Evolutionary conservation across 2,113 vertebrate species (phyloP), one percentile per base, ranked within the genome.

Genomic region (Ifrita kowaldi): DNA sequence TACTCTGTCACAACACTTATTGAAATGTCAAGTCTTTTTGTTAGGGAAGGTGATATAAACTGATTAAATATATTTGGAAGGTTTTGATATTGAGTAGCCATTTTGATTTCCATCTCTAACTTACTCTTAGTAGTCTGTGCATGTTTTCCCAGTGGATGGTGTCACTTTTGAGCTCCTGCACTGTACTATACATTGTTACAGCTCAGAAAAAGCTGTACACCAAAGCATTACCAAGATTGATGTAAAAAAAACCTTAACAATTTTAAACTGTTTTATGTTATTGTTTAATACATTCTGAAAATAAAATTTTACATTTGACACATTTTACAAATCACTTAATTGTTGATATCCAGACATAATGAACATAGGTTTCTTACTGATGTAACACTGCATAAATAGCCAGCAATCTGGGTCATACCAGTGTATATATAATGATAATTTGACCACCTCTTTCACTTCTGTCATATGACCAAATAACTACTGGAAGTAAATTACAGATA

Each of bases 11-110:
- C 60, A 93, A n/a, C 30, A 39, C 11, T 42, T 64, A 93, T 23
- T 92, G 84, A 90, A 96, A 80, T 88, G 47, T 49, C 65, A 88
- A 53, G 28, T 57, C 20, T 84, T 95, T 95, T 87, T 77, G 42
- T 37, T 60, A 87, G 73, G 6, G n/a, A 35, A 89, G 35, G 71
- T 62, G 42, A 78, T 80, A 39, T 28, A 71, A 94, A 42, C 32
- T 26, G 70, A 71, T 92, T 78, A 93, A 82, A 82, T 92, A 41
- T 64, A 78, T 82, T 74, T 70, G 41, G 52, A 65, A 67, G 5
- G 4, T 90, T 92, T 83, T 67, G 16, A 46, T 64, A 86, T 27
- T 35, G 37, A 85, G 33, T 62, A 70, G 13, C n/a, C 24, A 39
- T 15, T 65, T 78, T 65, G 23, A 92, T 86, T 90, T 79, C 42